A percentile compares a stretch with the other conserved stretches of the same genome.
Evolutionary conservation across 2,888 invertebrate genomes (phyloP).

Genomic region (Luperina testacea): DNA sequence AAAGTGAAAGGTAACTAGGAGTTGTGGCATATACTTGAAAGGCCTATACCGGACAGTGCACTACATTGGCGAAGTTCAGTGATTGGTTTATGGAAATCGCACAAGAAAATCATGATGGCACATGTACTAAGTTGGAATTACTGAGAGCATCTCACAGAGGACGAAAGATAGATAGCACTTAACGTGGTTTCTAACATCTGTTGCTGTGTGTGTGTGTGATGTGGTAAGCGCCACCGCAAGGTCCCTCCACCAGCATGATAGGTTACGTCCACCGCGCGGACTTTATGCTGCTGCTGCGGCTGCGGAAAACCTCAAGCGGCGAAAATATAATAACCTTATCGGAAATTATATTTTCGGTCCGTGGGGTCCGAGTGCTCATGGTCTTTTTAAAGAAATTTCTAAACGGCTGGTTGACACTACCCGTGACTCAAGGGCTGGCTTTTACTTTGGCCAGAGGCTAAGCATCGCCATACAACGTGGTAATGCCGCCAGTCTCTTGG

Average conservation of each 20-base stretch:
- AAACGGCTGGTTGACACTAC: too few relatives aligned
- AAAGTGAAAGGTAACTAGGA: background rate
- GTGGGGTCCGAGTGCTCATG: too few relatives aligned
- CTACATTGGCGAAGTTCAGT: background rate
- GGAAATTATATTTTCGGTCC: too few relatives aligned
- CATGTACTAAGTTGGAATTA: background rate
- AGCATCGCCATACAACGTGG: too few relatives aligned
- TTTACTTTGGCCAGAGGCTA: too few relatives aligned
- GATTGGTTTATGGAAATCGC: background rate
- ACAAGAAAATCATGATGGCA: too few relatives aligned
- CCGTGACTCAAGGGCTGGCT: too few relatives aligned
- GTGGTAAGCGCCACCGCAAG: conserved; percentile 5
- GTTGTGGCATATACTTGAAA: background rate
- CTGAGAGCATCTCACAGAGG: background rate
- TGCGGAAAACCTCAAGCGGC: too few relatives aligned
- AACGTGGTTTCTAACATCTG: background rate
- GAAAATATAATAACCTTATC: too few relatives aligned
- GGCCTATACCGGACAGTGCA: background rate
- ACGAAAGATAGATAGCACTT: background rate
- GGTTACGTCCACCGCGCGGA: conserved; percentile 5
- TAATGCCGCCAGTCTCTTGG: too few relatives aligned
- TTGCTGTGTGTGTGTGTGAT: background rate
- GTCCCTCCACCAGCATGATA: background rate
- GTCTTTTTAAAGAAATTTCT: too few relatives aligned
- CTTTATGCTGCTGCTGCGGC: too few relatives aligned